Evolutionary conservation across 23 tunicate genomes (phyloP), one percentile per base, ranked within the genome.

Genomic region (Halocynthia roretzi): DNA sequence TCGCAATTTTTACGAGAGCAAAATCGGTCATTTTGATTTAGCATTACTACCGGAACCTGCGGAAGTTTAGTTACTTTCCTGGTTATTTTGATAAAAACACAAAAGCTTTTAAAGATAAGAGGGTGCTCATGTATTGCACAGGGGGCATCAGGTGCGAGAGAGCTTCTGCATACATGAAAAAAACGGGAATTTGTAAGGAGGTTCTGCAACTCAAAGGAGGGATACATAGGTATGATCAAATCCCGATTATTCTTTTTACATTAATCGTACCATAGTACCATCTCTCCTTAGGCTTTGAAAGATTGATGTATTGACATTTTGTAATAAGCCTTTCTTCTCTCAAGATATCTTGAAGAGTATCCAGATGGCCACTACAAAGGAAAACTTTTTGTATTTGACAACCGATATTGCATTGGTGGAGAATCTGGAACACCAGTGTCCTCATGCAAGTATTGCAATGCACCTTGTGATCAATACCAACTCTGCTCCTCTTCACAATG

Each of bases 121-220:
- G 83, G 17, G 85, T 89, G 7, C 52, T 89, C 6, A 83, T 81
- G 68, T 89, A 89, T 69, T 89, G 96, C 44, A 89, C 96, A 52
- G 96, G 96, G 49, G 96, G 96, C 7, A 89, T 89, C 20, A 58
- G 96, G 50, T 89, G 96, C 70, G 96, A 89, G 68, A 70, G 96
- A 62, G 96, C 96, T 7, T 69, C 83, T 49, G 88, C 96, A 11
- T 89, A 89, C 62, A 51, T 89, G 10, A 80, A 83, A 70, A 81
- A 89, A 71, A 65, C 83, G 6, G 83, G 85, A 5, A 63, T 69
- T 44, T 89, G 96, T 64, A 20, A 72, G 5, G 80, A 89, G 18
- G 96, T 89, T 54, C 80, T 50, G 50, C 96, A 89, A 62, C 62
- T 89, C 18, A 80, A 84, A 76, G 96, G 96, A 54, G 96, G 96